A percentile compares a stretch with the other conserved stretches of the same genome.
phyloP scores from a whole-genome alignment of 1,140 invertebrate genomes.

The Magallana angulata region DNA sequence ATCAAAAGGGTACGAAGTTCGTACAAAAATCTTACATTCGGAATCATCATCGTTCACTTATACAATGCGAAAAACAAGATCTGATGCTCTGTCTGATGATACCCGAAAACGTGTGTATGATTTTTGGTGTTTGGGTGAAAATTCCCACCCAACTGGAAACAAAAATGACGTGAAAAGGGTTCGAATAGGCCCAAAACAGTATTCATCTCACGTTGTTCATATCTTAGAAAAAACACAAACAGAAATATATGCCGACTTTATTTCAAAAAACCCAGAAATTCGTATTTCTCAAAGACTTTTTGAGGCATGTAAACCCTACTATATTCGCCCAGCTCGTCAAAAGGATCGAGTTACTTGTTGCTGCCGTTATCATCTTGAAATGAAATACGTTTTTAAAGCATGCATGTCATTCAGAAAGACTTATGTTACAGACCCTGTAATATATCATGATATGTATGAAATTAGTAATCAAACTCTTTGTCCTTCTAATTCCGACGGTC shows the following conservation, averaged over 20 bases:
- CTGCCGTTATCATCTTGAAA: too few relatives aligned
- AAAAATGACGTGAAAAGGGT: background rate
- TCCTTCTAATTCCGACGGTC: too few relatives aligned
- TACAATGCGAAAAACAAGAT: conserved; percentile 27
- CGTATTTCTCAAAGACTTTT: conserved; percentile 24
- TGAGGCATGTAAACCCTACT: conserved; percentile 31
- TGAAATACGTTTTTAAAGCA: too few relatives aligned
- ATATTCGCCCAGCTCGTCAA: background rate
- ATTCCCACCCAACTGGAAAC: background rate
- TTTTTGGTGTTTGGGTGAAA: conserved; percentile 11
- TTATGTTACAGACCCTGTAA: too few relatives aligned
- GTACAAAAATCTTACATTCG: conserved; percentile 15
- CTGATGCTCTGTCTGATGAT: conserved; percentile 13
- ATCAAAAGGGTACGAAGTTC: background rate
- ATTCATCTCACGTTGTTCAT: conserved; percentile 13
- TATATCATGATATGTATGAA: too few relatives aligned
- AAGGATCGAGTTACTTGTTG: background rate
- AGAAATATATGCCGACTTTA: conserved; percentile 24
- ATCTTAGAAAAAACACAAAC: conserved; percentile 43
- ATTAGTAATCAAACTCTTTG: too few relatives aligned
- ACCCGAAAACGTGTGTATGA: conserved; percentile 18
- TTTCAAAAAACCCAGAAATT: conserved; percentile 14
- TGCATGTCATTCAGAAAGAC: too few relatives aligned
- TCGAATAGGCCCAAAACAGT: conserved; percentile 12
- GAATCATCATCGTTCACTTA: conserved; percentile 5